phyloP scores from a whole-genome alignment of 2,113 vertebrate genomes.

The Martes martes region DNA sequence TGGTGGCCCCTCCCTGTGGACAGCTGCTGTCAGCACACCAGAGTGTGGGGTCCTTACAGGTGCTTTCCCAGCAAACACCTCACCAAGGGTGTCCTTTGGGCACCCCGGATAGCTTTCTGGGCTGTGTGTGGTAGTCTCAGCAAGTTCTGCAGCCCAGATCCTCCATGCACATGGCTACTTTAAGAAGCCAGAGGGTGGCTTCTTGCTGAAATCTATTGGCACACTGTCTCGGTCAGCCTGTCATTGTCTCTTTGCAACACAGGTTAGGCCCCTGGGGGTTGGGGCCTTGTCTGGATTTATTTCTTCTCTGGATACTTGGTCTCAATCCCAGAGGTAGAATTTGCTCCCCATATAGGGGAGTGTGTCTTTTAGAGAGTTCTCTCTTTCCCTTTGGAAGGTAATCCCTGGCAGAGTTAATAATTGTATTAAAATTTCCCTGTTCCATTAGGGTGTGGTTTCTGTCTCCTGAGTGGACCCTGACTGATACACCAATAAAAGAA shows the following conservation, averaged over 20 bases:
- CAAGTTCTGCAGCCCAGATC: not conserved
- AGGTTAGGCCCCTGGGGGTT: too few species aligned
- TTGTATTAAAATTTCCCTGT: not conserved
- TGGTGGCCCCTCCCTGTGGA: not conserved
- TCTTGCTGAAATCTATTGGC: not conserved
- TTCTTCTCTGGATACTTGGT: not conserved
- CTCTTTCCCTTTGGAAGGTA: not conserved
- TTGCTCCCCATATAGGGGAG: not conserved
- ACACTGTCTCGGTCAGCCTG: not conserved
- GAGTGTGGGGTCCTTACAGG: not conserved
- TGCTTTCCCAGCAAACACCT: not conserved
- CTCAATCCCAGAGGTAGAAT: not conserved
- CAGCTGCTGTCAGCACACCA: not conserved
- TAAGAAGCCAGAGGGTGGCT: not conserved
- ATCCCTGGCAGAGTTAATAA: not conserved
- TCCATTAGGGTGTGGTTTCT: not conserved
- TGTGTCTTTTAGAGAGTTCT: not conserved
- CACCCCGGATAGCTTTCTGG: not conserved
- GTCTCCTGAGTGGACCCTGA: not conserved
- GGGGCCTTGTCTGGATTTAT: not conserved
- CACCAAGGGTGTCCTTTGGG: not conserved
- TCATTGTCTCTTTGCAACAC: not conserved
- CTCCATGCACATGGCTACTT: not conserved
- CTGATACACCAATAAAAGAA: not conserved
- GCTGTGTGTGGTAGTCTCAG: not conserved